These are phyloP conservation scores for Ochotona curzoniae DNA, from an alignment of 2,113 vertebrate species.

Conservation along the genomic window DNA sequence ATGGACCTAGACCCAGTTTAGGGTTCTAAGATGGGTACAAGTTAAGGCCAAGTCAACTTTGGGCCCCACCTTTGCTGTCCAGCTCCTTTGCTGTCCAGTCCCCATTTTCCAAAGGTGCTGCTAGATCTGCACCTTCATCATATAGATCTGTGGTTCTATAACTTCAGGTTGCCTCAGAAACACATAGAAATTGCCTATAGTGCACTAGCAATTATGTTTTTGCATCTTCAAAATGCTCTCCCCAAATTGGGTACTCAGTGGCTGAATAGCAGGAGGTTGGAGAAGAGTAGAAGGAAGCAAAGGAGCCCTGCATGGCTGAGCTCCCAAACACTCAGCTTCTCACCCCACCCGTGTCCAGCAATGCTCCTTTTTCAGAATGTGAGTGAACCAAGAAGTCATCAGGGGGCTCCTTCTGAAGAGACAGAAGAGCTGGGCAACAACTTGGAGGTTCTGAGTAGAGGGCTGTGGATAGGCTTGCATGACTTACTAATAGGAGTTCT, in stretches of 20 bases:
- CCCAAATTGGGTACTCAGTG: background rate
- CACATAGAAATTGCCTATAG: background rate
- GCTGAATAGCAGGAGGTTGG: rapidly evolving
- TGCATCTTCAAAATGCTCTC: background rate
- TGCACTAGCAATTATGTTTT: background rate
- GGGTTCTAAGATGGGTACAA: background rate
- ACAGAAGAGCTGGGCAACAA: background rate
- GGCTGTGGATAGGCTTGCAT: background rate
- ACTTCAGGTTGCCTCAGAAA: background rate
- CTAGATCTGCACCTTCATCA: background rate
- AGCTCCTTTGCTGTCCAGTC: too few relatives aligned
- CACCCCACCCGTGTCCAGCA: background rate
- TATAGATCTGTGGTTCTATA: background rate
- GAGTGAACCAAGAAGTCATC: background rate
- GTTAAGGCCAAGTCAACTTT: background rate
- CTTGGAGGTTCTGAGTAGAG: background rate
- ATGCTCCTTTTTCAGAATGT: background rate
- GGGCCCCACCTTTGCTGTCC: background rate
- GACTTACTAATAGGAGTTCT: background rate
- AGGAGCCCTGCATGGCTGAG: rapidly evolving
- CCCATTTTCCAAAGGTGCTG: background rate
- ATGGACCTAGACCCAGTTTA: background rate
- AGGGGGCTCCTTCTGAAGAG: background rate
- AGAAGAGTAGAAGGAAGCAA: background rate
- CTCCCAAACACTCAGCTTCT: background rate